These are phyloP conservation scores for Lindbergichthys nudifrons DNA, from an alignment of 2,797 vertebrate genomes.

Conservation along the genomic window DNA sequence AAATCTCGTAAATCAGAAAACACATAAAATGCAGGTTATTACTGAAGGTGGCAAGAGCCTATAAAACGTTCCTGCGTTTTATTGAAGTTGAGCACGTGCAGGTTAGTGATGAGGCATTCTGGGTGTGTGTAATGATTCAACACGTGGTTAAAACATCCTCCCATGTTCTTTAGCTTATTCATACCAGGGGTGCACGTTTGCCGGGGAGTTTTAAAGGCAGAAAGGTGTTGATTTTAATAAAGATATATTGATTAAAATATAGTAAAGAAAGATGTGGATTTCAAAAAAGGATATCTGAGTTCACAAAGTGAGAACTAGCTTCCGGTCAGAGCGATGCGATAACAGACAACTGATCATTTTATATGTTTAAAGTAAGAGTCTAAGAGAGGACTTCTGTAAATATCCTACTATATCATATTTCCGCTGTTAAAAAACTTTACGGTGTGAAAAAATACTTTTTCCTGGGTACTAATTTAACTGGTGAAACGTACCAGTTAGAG, in stretches of 20 bases:
- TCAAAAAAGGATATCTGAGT: conserved; percentile 11
- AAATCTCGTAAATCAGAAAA: conserved; percentile 2
- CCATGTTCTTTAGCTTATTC: not conserved
- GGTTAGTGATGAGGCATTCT: not conserved
- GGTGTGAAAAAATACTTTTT: not conserved
- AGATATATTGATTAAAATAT: not conserved
- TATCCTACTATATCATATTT: not conserved
- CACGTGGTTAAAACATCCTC: conserved; percentile 3
- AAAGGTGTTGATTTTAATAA: not conserved
- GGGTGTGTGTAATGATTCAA: conserved; percentile 55
- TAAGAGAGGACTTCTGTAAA: not conserved
- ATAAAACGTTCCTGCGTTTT: conserved; percentile 12
- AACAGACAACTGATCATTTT: not conserved
- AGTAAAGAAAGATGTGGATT: not conserved
- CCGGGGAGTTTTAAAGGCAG: not conserved
- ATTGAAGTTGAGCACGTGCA: conserved; percentile 1
- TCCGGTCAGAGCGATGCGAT: conserved; percentile 6
- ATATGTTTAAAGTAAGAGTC: not conserved
- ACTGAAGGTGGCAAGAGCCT: not conserved
- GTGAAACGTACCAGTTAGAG: conserved; percentile 84
- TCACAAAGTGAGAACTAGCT: not conserved
- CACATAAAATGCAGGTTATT: conserved; percentile 5
- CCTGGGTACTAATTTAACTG: not conserved
- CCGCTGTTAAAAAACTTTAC: not conserved
- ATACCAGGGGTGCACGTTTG: not conserved